Evolutionary conservation across 2,113 vertebrate genomes (phyloP).

Genomic region (Shinisaurus crocodilurus): DNA sequence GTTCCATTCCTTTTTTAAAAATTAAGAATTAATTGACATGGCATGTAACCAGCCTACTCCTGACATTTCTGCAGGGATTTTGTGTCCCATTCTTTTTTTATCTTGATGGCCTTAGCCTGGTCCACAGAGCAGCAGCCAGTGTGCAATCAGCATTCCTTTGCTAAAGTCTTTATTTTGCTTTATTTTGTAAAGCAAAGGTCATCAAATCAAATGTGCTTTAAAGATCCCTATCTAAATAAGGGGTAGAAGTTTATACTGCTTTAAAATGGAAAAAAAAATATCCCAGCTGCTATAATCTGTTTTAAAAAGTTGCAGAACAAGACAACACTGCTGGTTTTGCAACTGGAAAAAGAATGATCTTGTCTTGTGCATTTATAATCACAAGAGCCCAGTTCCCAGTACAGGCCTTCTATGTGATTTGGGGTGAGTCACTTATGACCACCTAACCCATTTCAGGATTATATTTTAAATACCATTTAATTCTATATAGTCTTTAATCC

Average conservation of each 20-base stretch:
- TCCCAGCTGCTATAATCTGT: neutral
- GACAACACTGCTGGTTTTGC: neutral
- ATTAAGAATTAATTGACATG: constrained; percentile 28
- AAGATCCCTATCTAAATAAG: constrained; percentile 33
- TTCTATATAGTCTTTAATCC: neutral
- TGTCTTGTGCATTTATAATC: neutral
- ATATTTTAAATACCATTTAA: neutral
- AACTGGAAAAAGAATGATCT: neutral
- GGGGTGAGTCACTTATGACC: neutral
- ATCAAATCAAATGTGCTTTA: neutral
- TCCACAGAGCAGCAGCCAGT: constrained; percentile 1
- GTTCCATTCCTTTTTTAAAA: constrained; percentile 10
- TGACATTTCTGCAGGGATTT: constrained; percentile 29
- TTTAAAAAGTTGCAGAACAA: neutral
- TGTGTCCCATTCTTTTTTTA: neutral
- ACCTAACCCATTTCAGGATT: neutral
- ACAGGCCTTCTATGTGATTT: neutral
- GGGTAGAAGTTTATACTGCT: neutral
- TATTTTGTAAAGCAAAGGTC: constrained; percentile 30
- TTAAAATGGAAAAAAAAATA: neutral
- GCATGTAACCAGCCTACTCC: constrained; percentile 12
- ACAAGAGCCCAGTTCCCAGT: neutral
- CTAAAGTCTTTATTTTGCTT: constrained; percentile 27
- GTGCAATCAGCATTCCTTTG: constrained; percentile 24
- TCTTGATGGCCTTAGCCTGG: neutral